phyloP scores from a whole-genome alignment of 1,140 invertebrate species.

The Drosophila mauritiana region DNA sequence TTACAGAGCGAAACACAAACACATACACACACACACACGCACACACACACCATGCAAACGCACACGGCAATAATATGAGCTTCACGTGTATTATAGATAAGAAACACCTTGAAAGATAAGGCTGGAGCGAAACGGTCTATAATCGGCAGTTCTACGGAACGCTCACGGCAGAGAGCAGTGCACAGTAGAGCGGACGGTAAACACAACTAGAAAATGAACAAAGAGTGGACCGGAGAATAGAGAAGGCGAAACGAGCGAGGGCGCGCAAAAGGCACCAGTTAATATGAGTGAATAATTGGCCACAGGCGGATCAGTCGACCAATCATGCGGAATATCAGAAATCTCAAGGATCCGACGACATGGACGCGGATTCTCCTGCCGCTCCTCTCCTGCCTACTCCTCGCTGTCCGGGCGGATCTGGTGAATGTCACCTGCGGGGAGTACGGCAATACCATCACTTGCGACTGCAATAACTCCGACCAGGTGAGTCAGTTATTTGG shows the following conservation, averaged over 20 bases:
- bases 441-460: constrained; percentile 77
- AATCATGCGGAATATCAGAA: constrained; percentile 70
- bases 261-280: constrained; percentile 7
- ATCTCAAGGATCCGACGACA: constrained; percentile 70
- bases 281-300: constrained; percentile 52
- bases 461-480: constrained; percentile 69
- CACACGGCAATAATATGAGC: neutral
- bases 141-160: constrained; percentile 40
- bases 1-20: neutral
- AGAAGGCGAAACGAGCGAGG: constrained; percentile 17
- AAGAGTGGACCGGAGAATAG: constrained; percentile 29
- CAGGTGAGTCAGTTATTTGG: constrained; percentile 58
- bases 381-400: constrained; percentile 1
- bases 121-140: constrained; percentile 6
- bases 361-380: constrained; percentile 12
- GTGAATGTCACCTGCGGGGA: constrained; percentile 68
- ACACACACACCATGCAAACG: neutral
- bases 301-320: constrained; percentile 5
- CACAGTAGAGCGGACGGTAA: constrained; percentile 1
- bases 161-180: constrained; percentile 5
- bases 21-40: no score
- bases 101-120: constrained; percentile 49
- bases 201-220: constrained; percentile 19
- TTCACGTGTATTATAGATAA: constrained; percentile 22
- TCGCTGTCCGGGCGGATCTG: constrained; percentile 5